phyloP scores from a whole-genome alignment of 2,888 invertebrate species.

The Heliothis peltigera region DNA sequence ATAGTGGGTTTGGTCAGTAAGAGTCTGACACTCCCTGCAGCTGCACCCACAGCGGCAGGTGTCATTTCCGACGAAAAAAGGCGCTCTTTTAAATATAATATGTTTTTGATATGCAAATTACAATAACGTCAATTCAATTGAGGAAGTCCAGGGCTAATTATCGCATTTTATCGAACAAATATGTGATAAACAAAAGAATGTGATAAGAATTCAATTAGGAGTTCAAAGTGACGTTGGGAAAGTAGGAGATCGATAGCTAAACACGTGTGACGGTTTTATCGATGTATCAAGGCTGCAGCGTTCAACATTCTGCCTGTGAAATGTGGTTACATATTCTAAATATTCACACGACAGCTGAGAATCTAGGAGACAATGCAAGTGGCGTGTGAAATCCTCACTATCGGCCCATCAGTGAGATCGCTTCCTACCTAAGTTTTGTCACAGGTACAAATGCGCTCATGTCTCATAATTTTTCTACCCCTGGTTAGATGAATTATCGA shows the following conservation, averaged over 20 bases:
- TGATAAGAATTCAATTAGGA: slow-evolving; percentile 1
- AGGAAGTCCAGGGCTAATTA: neutral
- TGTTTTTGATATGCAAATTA: neutral
- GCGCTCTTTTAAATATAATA: too few species aligned
- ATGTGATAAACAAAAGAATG: neutral
- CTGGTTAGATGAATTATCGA: too few species aligned
- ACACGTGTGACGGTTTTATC: slow-evolving; percentile 24
- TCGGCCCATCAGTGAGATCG: slow-evolving; percentile 8
- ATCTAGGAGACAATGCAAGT: slow-evolving; percentile 25
- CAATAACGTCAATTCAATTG: neutral
- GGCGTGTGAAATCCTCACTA: slow-evolving; percentile 33
- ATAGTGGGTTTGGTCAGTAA: too few species aligned
- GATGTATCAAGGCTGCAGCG: slow-evolving; percentile 17
- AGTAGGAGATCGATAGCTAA: neutral
- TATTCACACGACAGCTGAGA: slow-evolving; percentile 33
- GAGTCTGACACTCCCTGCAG: too few species aligned
- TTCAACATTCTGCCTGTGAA: slow-evolving; percentile 12
- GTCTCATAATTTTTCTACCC: slow-evolving; percentile 37
- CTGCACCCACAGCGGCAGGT: too few species aligned
- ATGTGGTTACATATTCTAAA: slow-evolving; percentile 14
- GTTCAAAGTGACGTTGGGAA: slow-evolving; percentile 11
- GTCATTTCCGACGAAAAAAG: too few species aligned
- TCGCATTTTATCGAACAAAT: neutral
- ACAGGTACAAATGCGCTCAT: slow-evolving; percentile 5
- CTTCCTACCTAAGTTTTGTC: too few species aligned